phyloP scores from a whole-genome alignment of 2,888 invertebrate species.

The Notodonta ziczac region DNA sequence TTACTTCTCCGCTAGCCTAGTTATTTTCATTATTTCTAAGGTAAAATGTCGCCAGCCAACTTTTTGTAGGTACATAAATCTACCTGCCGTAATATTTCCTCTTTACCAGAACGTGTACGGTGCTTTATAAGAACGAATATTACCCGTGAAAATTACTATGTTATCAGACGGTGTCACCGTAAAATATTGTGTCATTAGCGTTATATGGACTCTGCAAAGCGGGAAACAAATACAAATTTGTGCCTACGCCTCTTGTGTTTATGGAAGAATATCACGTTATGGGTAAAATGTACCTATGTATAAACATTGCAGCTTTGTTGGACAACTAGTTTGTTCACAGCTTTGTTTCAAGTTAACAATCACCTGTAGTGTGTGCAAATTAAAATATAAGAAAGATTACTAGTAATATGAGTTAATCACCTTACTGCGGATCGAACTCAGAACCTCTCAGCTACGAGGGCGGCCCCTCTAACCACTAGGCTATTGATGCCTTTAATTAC shows the following conservation, averaged over 20 bases:
- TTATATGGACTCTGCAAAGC: constrained; percentile 27
- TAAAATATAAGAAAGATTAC: too few relatives aligned
- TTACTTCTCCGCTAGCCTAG: neutral
- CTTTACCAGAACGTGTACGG: constrained; percentile 20
- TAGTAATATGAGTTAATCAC: too few relatives aligned
- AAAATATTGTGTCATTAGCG: constrained; percentile 38
- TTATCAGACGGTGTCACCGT: constrained; percentile 33
- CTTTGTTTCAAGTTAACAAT: too few relatives aligned
- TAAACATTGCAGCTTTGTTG: too few relatives aligned
- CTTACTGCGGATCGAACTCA: too few relatives aligned
- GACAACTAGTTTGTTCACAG: too few relatives aligned
- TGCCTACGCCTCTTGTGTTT: neutral
- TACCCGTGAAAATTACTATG: constrained; percentile 32
- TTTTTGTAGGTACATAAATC: constrained; percentile 29
- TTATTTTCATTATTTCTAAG: neutral
- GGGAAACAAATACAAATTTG: constrained; percentile 33
- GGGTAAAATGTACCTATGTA: neutral
- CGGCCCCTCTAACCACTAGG: too few relatives aligned
- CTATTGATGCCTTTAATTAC: too few relatives aligned
- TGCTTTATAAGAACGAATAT: constrained; percentile 18
- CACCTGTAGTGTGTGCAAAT: too few relatives aligned
- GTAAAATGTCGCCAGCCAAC: neutral
- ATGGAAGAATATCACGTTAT: neutral
- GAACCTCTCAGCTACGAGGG: too few relatives aligned
- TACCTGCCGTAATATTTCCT: constrained; percentile 32